These are phyloP conservation scores for Ormyrus nitidulus DNA, from an alignment of 2,888 invertebrate genomes.

Conservation along the genomic window DNA sequence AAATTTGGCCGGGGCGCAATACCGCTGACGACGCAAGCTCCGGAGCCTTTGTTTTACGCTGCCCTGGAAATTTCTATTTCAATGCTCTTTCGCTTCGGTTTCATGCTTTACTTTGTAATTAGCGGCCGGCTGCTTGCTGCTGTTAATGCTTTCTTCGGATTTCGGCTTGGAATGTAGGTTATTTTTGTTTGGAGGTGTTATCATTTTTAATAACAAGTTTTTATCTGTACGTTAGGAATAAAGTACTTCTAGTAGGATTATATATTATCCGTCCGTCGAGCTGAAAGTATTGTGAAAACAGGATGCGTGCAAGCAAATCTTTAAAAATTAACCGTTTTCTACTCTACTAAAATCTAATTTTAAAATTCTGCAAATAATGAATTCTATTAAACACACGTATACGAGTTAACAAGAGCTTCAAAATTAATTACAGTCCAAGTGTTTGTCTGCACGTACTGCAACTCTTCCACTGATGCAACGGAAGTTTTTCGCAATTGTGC, in stretches of 20 bases:
- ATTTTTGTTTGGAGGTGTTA: too few species aligned
- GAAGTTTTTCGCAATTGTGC: slow-evolving; percentile 27
- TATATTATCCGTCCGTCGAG: too few species aligned
- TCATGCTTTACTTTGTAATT: not conserved
- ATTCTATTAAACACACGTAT: not conserved
- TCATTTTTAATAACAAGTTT: too few species aligned
- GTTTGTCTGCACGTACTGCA: not conserved
- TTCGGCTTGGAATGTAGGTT: not conserved
- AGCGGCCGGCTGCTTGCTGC: not conserved
- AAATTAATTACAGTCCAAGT: slow-evolving; percentile 1
- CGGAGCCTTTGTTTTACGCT: not conserved
- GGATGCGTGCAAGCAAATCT: too few species aligned
- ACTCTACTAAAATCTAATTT: too few species aligned
- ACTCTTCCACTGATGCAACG: not conserved
- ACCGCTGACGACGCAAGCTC: not conserved
- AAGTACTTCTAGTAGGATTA: too few species aligned
- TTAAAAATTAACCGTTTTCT: too few species aligned
- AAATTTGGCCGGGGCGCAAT: too few species aligned
- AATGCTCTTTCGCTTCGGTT: not conserved
- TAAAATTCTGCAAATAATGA: too few species aligned
- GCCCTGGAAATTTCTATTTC: not conserved
- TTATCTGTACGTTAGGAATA: too few species aligned
- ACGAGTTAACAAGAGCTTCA: not conserved
- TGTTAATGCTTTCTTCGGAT: not conserved
- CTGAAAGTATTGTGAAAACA: too few species aligned